Conservation (phyloP, 2,888 invertebrate genomes). For the Oscheius sp. region DNA sequence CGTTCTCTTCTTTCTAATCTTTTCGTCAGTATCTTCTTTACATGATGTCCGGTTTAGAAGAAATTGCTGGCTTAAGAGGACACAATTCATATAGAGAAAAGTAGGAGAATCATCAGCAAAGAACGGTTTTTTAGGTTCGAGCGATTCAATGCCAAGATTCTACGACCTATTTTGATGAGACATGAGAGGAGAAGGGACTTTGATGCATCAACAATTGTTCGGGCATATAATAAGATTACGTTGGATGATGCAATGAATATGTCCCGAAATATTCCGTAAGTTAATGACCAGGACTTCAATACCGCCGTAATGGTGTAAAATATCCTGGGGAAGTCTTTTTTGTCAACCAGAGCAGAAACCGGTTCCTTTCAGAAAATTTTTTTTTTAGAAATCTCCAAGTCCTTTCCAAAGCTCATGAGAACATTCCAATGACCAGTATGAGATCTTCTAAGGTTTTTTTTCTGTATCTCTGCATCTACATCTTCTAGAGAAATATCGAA, state of each 20-base stretch:
- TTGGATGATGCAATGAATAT: conserved; percentile 53
- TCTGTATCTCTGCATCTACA: background rate
- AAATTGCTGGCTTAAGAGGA: conserved; percentile 91
- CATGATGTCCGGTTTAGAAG: conserved; percentile 95
- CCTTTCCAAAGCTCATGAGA: no score
- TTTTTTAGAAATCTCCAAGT: background rate
- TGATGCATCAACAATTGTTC: conserved; percentile 63
- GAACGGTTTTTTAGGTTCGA: conserved; percentile 49
- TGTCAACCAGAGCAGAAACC: background rate
- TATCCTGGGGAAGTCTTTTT: background rate
- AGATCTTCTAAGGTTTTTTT: no score
- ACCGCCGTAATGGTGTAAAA: background rate
- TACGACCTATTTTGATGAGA: conserved; percentile 63
- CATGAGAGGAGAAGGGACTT: conserved; percentile 55
- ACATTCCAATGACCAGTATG: no score
- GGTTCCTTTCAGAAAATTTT: background rate
- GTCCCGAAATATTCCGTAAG: conserved; percentile 28
- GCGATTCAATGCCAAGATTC: conserved; percentile 64
- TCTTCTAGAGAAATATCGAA: background rate
- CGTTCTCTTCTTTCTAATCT: background rate
- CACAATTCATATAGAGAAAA: conserved; percentile 59
- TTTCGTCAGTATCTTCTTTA: conserved; percentile 88
- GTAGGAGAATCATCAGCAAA: conserved; percentile 30
- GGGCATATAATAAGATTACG: conserved; percentile 63
- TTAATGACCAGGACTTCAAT: background rate